These are phyloP conservation scores for Parnassius orleans DNA, from an alignment of 2,888 invertebrate species.

Conservation along the genomic window DNA sequence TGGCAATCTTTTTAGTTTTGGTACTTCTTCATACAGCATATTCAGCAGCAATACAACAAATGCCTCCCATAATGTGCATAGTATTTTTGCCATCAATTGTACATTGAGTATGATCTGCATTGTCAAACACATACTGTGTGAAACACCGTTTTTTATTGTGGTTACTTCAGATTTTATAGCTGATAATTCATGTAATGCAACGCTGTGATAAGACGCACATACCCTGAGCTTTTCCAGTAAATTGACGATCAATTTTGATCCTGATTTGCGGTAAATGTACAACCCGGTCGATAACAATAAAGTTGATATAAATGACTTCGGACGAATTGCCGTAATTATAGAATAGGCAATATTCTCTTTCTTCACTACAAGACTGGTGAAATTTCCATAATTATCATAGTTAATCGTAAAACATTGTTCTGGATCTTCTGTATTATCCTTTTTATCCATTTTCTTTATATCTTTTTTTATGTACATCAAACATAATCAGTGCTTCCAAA, in stretches of 20 bases:
- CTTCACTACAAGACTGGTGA: neutral
- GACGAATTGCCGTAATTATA: no score
- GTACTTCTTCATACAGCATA: slow-evolving; percentile 1
- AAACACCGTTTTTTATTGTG: slow-evolving; percentile 1
- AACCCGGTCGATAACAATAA: no score
- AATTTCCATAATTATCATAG: slow-evolving; percentile 1
- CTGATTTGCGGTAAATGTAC: no score
- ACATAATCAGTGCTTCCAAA: no score
- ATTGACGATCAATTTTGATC: no score
- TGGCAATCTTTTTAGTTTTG: neutral
- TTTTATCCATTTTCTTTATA: neutral
- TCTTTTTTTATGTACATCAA: neutral
- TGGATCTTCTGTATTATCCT: neutral
- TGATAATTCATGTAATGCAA: slow-evolving; percentile 4
- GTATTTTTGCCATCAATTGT: slow-evolving; percentile 35
- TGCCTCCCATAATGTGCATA: slow-evolving; percentile 37
- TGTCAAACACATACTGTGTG: slow-evolving; percentile 38
- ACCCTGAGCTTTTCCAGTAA: no score
- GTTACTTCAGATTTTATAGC: slow-evolving; percentile 6
- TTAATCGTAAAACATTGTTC: neutral
- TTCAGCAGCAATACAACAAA: slow-evolving; percentile 18
- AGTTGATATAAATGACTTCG: no score
- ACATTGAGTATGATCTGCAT: slow-evolving; percentile 37
- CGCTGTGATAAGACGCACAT: slow-evolving; percentile 6
- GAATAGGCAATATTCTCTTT: neutral